Evolutionary conservation across 2,797 vertebrate species (phyloP).

Genomic region (Otolemur crassicaudatus): DNA sequence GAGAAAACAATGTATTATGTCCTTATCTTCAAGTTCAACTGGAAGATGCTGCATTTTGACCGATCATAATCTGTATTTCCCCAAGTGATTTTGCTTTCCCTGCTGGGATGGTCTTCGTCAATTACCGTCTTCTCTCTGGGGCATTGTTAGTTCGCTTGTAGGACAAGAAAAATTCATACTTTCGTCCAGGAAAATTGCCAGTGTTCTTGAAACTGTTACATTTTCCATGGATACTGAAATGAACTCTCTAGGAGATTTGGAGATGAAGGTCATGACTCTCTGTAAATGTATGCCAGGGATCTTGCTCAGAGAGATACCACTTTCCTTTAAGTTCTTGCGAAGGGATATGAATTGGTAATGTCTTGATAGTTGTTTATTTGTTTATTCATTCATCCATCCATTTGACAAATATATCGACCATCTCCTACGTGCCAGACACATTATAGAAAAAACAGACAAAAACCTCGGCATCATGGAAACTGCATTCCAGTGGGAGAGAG

Average conservation of each 20-base stretch:
- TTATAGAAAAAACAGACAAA: not conserved
- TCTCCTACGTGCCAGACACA: not conserved
- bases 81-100: conserved; percentile 55
- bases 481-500: not conserved
- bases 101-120: conserved; percentile 57
- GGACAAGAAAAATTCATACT: conserved; percentile 41
- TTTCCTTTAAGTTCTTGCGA: not conserved
- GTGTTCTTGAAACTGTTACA: not conserved
- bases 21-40: conserved; percentile 70
- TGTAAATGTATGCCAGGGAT: not conserved
- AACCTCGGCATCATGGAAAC: not conserved
- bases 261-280: not conserved
- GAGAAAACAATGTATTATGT: not conserved
- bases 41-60: conserved; percentile 1
- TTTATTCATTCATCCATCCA: not conserved
- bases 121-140: conserved; percentile 29
- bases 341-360: not conserved
- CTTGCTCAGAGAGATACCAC: not conserved
- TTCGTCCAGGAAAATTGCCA: conserved; percentile 57
- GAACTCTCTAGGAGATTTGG: not conserved
- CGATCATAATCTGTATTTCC: conserved; percentile 55
- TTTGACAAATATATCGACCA: not conserved
- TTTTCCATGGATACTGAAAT: conserved; percentile 7
- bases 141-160: conserved; percentile 27
- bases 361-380: not conserved